These are phyloP conservation scores for Diplosoma virens DNA, from an alignment of 23 tunicate genomes.

Conservation along the genomic window DNA sequence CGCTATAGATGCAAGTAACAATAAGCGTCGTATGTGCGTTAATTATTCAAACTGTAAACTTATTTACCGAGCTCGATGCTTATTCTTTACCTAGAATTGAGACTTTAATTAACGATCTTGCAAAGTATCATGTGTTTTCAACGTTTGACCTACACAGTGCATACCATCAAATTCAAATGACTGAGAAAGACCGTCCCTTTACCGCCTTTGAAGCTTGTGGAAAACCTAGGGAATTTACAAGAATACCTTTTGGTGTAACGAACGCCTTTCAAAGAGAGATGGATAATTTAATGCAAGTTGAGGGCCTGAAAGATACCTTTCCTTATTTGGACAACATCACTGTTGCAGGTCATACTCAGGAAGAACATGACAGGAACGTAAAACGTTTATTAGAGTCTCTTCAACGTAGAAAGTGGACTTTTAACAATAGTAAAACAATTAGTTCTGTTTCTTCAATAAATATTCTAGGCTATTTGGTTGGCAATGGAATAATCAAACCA, in stretches of 20 bases:
- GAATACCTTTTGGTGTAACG: constrained; percentile 33
- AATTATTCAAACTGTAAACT: constrained; percentile 2
- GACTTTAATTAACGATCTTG: not conserved
- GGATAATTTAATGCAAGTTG: not conserved
- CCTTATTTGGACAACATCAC: constrained; percentile 25
- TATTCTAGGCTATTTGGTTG: constrained; percentile 22
- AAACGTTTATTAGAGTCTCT: not conserved
- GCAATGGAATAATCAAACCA: constrained; percentile 6
- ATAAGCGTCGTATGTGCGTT: no score
- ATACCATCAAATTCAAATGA: constrained; percentile 26
- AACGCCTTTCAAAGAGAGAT: constrained; percentile 31
- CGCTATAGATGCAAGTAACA: no score
- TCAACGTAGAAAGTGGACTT: not conserved
- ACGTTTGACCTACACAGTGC: constrained; percentile 15
- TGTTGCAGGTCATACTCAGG: constrained; percentile 14
- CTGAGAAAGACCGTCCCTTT: not conserved
- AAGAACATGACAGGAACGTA: constrained; percentile 26
- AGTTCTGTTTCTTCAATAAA: not conserved
- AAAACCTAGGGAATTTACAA: not conserved
- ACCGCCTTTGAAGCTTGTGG: constrained; percentile 29
- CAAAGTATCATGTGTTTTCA: constrained; percentile 2
- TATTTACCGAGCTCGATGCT: constrained; percentile 29
- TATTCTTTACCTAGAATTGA: constrained; percentile 31
- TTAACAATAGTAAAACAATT: constrained; percentile 17
- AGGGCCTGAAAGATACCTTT: constrained; percentile 1